A percentile compares a stretch with the other conserved stretches of the same genome.
Conservation (phyloP, 2,888 invertebrate species). For the Agriopis aurantiaria region DNA sequence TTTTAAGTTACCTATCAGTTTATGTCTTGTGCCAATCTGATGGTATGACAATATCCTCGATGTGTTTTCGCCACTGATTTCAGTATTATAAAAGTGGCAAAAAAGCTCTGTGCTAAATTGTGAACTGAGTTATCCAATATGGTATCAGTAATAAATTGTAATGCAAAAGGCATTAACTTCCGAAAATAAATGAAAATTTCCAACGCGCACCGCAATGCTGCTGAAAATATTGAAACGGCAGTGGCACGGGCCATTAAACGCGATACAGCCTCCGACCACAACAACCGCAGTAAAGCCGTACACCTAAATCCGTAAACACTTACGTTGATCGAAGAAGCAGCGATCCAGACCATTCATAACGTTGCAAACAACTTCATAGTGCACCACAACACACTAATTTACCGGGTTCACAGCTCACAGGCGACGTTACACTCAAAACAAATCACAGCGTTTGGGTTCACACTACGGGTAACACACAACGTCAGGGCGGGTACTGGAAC, state of each 20-base stretch:
- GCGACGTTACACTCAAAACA: constrained; percentile 80
- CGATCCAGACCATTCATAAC: constrained; percentile 87
- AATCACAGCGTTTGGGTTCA: constrained; percentile 80
- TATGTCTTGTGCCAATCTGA: neutral
- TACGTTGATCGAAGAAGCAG: constrained; percentile 86
- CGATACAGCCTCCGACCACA: constrained; percentile 71
- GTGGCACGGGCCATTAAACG: constrained; percentile 66
- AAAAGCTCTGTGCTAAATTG: neutral
- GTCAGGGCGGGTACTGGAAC: constrained; percentile 69
- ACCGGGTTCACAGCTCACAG: constrained; percentile 65
- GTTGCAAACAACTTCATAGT: constrained; percentile 81
- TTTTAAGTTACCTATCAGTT: neutral
- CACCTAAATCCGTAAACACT: constrained; percentile 71
- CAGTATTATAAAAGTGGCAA: neutral
- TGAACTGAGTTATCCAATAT: constrained; percentile 7
- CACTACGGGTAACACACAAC: constrained; percentile 79
- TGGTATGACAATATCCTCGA: neutral
- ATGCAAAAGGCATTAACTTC: constrained; percentile 46
- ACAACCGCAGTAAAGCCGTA: constrained; percentile 67
- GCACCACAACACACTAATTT: constrained; percentile 77
- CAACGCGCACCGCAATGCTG: constrained; percentile 54
- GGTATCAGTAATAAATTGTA: constrained; percentile 33
- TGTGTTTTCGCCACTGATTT: neutral
- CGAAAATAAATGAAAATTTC: constrained; percentile 54
- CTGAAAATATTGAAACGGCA: constrained; percentile 69